Conservation (phyloP, 1,140 invertebrate species). For the Cydia strobilella region DNA sequence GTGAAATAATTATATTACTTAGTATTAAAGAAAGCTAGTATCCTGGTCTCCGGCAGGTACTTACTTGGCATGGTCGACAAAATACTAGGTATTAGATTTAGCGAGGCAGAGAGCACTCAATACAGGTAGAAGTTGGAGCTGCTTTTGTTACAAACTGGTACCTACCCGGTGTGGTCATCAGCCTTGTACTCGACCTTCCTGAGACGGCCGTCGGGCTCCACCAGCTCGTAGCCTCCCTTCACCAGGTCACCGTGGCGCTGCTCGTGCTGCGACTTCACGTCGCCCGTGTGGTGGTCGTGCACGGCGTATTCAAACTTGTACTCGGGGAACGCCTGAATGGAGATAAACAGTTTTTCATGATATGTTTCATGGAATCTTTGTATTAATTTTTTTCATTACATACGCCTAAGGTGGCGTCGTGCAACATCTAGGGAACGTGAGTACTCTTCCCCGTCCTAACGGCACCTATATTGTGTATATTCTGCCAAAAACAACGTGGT, state of each 20-base stretch:
- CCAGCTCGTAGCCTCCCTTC: constrained; percentile 81
- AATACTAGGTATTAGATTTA: too few relatives aligned
- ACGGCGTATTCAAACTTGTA: constrained; percentile 81
- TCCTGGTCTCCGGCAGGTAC: too few relatives aligned
- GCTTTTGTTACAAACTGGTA: constrained; percentile 4
- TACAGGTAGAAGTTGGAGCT: not conserved
- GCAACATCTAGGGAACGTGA: too few relatives aligned
- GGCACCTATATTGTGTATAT: too few relatives aligned
- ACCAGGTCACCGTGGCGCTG: constrained; percentile 80
- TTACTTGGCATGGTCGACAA: not conserved
- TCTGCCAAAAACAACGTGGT: too few relatives aligned
- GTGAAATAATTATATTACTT: too few relatives aligned
- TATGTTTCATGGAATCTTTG: too few relatives aligned
- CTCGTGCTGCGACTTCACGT: constrained; percentile 80
- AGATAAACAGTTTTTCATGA: not conserved
- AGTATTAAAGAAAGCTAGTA: too few relatives aligned
- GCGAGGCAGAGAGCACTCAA: too few relatives aligned
- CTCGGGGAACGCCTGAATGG: constrained; percentile 73
- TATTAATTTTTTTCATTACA: too few relatives aligned
- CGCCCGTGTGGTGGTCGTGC: constrained; percentile 79
- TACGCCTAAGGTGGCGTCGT: too few relatives aligned
- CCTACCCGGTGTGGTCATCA: constrained; percentile 76
- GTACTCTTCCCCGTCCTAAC: too few relatives aligned
- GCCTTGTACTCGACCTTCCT: constrained; percentile 82
- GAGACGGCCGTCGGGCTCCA: constrained; percentile 81